Conservation (phyloP, 2,113 vertebrate species). For the Bubalus kerabau region DNA sequence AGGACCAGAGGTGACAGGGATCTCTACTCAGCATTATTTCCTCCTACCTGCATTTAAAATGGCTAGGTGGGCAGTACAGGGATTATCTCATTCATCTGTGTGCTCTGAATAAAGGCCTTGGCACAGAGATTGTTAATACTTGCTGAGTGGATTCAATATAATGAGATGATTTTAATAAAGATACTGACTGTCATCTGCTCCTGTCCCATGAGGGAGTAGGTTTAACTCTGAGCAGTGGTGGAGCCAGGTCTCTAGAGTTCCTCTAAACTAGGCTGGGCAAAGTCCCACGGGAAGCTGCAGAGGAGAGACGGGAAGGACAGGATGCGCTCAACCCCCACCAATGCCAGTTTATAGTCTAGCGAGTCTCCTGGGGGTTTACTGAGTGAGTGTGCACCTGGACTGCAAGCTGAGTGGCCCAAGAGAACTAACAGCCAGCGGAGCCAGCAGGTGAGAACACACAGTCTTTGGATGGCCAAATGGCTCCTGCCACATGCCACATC, state of each 20-base stretch:
- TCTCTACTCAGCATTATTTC: background rate
- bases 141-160: slow-evolving; percentile 29
- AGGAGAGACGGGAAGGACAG: background rate
- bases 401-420: background rate
- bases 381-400: background rate
- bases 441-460: background rate
- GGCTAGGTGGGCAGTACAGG: background rate
- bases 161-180: slow-evolving; percentile 36
- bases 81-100: background rate
- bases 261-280: slow-evolving; percentile 32
- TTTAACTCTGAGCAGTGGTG: slow-evolving; percentile 35
- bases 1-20: background rate
- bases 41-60: background rate
- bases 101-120: background rate
- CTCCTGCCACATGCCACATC: background rate
- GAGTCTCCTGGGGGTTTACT: background rate
- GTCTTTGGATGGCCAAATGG: background rate
- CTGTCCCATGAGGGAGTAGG: slow-evolving; percentile 20
- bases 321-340: background rate
- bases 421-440: background rate
- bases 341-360: background rate
- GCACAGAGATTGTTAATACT: background rate
- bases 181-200: slow-evolving; percentile 6
- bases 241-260: slow-evolving; percentile 9
- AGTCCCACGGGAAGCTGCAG: background rate